These are phyloP conservation scores for Microchirus variegatus DNA, from an alignment of 2,797 vertebrate genomes.

Conservation along the genomic window DNA sequence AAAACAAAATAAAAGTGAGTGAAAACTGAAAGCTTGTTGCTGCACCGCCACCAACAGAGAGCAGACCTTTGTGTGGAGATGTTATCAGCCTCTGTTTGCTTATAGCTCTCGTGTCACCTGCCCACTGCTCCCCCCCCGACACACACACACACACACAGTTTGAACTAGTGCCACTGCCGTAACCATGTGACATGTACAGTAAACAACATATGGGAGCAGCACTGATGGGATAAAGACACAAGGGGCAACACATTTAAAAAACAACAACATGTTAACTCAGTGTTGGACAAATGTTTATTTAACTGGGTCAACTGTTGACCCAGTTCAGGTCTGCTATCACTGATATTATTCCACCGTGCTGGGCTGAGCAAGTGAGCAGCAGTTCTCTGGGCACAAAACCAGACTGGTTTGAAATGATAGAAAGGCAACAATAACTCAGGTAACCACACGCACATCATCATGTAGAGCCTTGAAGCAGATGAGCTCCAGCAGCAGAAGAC, in stretches of 20 bases:
- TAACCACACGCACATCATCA: no score
- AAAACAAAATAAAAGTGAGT: neutral
- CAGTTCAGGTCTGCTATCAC: neutral
- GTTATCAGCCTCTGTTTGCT: slow-evolving; percentile 67
- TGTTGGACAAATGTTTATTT: neutral
- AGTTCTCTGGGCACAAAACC: neutral
- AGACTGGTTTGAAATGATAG: neutral
- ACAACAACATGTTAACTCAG: neutral
- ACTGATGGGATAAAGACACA: slow-evolving; percentile 40
- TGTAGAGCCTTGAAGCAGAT: no score
- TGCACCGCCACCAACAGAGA: slow-evolving; percentile 13
- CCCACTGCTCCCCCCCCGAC: slow-evolving; percentile 9
- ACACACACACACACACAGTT: neutral
- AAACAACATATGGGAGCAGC: slow-evolving; percentile 65
- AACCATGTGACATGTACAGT: slow-evolving; percentile 65
- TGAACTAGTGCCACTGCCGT: slow-evolving; percentile 44
- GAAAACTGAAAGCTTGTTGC: neutral
- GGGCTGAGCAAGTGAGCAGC: neutral
- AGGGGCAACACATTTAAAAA: slow-evolving; percentile 14
- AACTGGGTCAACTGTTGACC: neutral
- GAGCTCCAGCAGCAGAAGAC: no score
- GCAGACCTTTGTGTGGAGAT: slow-evolving; percentile 37
- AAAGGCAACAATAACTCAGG: no score
- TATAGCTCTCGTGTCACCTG: slow-evolving; percentile 61
- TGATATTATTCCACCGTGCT: slow-evolving; percentile 9